A percentile compares a stretch with the other conserved stretches of the same genome.
Evolutionary conservation across 2,888 invertebrate genomes (phyloP).

Genomic region (Eubasilissa splendida): DNA sequence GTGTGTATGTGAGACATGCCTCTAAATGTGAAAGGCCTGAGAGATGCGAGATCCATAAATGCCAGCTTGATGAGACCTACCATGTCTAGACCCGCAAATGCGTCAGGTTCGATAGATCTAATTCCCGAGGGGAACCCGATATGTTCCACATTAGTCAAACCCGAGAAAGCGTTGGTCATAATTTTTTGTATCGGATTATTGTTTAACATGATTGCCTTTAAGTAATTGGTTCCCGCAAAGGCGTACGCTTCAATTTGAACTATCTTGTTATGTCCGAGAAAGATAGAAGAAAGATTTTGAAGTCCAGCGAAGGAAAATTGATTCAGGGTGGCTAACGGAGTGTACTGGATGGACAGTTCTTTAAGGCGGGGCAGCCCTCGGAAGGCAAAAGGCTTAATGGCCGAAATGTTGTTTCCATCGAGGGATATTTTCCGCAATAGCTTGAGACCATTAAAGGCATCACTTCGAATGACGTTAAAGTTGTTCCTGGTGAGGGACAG

Average conservation of each 20-base stretch:
- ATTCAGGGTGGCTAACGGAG: conserved; percentile 85
- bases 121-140: conserved; percentile 89
- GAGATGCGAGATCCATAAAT: conserved; percentile 85
- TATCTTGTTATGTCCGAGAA: conserved; percentile 81
- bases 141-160: conserved; percentile 86
- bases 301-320: conserved; percentile 89
- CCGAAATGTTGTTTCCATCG: conserved; percentile 89
- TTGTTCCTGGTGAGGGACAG: conserved; percentile 89
- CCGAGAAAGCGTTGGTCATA: conserved; percentile 87
- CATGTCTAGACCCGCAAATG: conserved; percentile 86
- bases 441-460: conserved; percentile 87
- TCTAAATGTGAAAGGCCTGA: conserved; percentile 82
- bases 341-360: conserved; percentile 89
- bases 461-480: conserved; percentile 85
- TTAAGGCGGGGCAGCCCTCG: conserved; percentile 84
- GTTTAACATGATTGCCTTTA: conserved; percentile 85
- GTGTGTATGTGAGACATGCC: conserved; percentile 84
- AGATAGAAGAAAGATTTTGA: conserved; percentile 83
- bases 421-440: conserved; percentile 86
- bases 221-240: conserved; percentile 89
- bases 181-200: conserved; percentile 89
- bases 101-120: conserved; percentile 81
- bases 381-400: conserved; percentile 89
- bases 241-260: conserved; percentile 82
- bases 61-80: conserved; percentile 87